Conservation (phyloP, 2,113 vertebrate species). For the Hyla sarda region DNA sequence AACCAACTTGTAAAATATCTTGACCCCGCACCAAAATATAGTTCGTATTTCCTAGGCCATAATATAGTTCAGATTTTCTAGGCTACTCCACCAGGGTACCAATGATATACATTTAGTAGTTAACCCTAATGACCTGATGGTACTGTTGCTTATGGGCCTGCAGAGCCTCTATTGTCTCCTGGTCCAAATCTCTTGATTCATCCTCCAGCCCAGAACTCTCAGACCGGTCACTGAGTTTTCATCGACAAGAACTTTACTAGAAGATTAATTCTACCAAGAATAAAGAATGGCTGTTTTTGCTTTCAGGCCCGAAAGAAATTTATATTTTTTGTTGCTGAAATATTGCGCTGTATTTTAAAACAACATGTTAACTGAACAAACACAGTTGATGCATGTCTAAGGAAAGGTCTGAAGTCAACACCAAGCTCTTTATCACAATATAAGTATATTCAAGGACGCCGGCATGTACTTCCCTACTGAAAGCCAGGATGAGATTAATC, state of each 20-base stretch:
- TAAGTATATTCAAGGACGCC: slow-evolving; percentile 24
- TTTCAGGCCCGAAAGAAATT: not conserved
- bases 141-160: too few species aligned
- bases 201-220: too few species aligned
- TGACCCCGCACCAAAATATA: too few species aligned
- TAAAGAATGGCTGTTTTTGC: not conserved
- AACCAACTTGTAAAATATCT: too few species aligned
- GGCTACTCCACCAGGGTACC: too few species aligned
- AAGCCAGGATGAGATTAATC: slow-evolving; percentile 30
- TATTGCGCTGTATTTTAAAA: not conserved
- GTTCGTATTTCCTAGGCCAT: too few species aligned
- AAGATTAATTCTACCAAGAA: not conserved
- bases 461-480: not conserved
- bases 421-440: slow-evolving; percentile 40
- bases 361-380: not conserved
- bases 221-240: too few species aligned
- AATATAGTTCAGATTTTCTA: too few species aligned
- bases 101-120: too few species aligned
- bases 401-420: not conserved
- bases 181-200: too few species aligned
- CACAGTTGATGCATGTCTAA: slow-evolving; percentile 2
- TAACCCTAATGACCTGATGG: too few species aligned
- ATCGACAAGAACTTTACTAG: not conserved
- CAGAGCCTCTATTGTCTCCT: too few species aligned
- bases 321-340: not conserved